A percentile compares a stretch with the other conserved stretches of the same genome.
Evolutionary conservation across 2,888 invertebrate genomes (phyloP).

Genomic region (Pogonocherus hispidulus): DNA sequence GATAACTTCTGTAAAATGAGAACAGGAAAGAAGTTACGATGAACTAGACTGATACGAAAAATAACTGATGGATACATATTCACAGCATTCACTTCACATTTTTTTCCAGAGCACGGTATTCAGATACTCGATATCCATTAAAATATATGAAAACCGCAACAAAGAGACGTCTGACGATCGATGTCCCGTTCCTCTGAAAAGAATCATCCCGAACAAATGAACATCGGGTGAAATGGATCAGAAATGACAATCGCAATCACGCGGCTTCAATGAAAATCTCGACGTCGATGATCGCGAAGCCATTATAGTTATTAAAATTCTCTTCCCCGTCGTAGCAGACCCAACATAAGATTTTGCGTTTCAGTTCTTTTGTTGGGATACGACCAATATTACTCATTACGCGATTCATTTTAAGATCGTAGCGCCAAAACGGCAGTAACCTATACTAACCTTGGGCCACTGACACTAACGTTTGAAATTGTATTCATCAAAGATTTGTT

Average conservation of each 20-base stretch:
- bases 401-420: no score
- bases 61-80: not conserved
- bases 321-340: constrained; percentile 46
- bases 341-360: constrained; percentile 37
- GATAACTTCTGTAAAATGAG: no score
- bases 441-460: no score
- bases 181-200: constrained; percentile 50
- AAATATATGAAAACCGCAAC: constrained; percentile 11
- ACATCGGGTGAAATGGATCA: constrained; percentile 58
- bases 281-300: constrained; percentile 47
- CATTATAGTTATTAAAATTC: constrained; percentile 58
- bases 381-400: not conserved
- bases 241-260: constrained; percentile 56
- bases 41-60: no score
- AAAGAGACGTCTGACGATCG: constrained; percentile 38
- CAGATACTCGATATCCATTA: constrained; percentile 6
- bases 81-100: not conserved
- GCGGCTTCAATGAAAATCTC: constrained; percentile 43
- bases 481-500: no score
- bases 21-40: no score
- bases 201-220: constrained; percentile 49
- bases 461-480: no score
- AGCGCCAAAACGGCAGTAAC: no score
- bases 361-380: constrained; percentile 32
- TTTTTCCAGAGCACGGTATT: constrained; percentile 12